A percentile compares a stretch with the other conserved stretches of the same genome.
phyloP scores from a whole-genome alignment of 2,888 invertebrate genomes.

The Ophion slaviceki region DNA sequence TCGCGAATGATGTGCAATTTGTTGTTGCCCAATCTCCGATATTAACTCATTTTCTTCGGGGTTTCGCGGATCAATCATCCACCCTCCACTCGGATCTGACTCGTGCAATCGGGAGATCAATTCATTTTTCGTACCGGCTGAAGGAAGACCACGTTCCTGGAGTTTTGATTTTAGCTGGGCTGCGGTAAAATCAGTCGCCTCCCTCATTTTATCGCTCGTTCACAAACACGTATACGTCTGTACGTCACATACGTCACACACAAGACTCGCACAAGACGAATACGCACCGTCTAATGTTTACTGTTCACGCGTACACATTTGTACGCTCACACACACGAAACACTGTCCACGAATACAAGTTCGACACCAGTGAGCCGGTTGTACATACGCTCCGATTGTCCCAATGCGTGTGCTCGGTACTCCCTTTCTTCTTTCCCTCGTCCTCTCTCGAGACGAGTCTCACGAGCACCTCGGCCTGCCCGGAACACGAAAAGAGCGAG shows the following conservation, averaged over 20 bases:
- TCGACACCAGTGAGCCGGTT: constrained; percentile 5
- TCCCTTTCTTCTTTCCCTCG: neutral
- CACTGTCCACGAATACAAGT: neutral
- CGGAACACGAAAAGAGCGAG: constrained; percentile 27
- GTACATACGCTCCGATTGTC: neutral
- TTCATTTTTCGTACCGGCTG: neutral
- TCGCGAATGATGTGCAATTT: neutral
- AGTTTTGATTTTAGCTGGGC: neutral
- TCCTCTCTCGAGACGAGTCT: neutral
- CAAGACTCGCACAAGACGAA: neutral
- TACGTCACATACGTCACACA: too few species aligned
- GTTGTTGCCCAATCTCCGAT: neutral
- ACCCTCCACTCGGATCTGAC: constrained; percentile 13
- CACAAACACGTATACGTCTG: neutral
- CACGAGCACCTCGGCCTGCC: neutral
- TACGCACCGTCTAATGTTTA: neutral
- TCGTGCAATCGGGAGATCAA: constrained; percentile 13
- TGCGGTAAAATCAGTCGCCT: neutral
- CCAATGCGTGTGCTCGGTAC: neutral
- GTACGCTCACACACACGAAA: neutral
- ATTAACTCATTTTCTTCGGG: neutral
- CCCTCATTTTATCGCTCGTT: neutral
- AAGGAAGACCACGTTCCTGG: neutral
- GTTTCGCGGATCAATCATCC: neutral
- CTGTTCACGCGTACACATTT: too few species aligned